Evolutionary conservation across 1,140 invertebrate genomes (phyloP).

Genomic region (Drosophila tsacasi): DNA sequence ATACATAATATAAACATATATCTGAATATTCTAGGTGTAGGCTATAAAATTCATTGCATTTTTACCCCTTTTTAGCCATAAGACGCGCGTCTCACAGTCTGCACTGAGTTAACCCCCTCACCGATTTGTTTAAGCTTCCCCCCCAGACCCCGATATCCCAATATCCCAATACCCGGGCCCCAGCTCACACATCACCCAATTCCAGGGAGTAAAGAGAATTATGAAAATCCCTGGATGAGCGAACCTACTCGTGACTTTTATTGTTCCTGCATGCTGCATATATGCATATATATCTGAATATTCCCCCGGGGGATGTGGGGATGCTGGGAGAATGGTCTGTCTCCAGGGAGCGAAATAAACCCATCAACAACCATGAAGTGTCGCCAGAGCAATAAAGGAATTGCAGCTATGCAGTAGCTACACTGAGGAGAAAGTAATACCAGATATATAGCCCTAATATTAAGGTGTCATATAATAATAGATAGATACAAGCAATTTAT

Average conservation of each 20-base stretch:
- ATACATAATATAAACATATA: too few species aligned
- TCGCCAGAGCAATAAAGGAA: conserved; percentile 51
- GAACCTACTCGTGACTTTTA: conserved; percentile 42
- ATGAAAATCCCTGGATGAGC: conserved; percentile 58
- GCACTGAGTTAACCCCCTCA: conserved; percentile 4
- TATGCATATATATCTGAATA: neutral
- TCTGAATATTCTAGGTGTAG: neutral
- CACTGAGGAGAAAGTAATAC: conserved; percentile 18
- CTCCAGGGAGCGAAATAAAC: conserved; percentile 60
- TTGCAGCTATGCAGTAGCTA: conserved; percentile 46
- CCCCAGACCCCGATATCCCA: too few species aligned
- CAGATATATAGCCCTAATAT: neutral
- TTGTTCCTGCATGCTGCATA: conserved; percentile 42
- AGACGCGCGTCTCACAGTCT: conserved; percentile 14
- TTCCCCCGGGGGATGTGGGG: neutral
- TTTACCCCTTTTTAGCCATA: conserved; percentile 14
- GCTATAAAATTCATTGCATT: conserved; percentile 12
- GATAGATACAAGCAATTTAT: too few species aligned
- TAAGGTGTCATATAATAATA: neutral
- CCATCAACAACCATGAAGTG: conserved; percentile 66
- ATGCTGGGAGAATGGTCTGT: conserved; percentile 8
- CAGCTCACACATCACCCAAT: conserved; percentile 30
- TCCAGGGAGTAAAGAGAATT: conserved; percentile 29
- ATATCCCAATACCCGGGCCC: neutral
- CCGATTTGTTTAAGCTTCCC: neutral